These are phyloP conservation scores for Sphaeramia orbicularis DNA, from an alignment of 2,797 vertebrate genomes.

Conservation along the genomic window DNA sequence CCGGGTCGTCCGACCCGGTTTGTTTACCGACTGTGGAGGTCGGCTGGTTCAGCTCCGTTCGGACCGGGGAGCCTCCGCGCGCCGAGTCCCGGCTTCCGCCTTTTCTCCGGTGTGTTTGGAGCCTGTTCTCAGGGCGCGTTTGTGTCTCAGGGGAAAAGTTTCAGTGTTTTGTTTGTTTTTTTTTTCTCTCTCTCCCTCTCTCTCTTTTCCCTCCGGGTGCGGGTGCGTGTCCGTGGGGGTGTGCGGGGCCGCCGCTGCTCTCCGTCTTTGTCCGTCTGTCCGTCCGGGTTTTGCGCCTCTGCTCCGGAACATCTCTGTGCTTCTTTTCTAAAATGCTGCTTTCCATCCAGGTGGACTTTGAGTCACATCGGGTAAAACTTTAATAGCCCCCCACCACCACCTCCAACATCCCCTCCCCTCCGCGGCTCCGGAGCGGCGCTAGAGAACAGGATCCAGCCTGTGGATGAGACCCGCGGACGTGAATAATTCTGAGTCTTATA, in stretches of 20 bases:
- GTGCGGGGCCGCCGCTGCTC: slow-evolving; percentile 63
- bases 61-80: slow-evolving; percentile 18
- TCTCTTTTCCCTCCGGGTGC: not conserved
- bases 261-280: slow-evolving; percentile 45
- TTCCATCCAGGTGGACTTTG: slow-evolving; percentile 49
- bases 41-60: slow-evolving; percentile 23
- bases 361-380: slow-evolving; percentile 62
- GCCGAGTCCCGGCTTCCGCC: slow-evolving; percentile 41
- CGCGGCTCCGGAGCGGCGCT: slow-evolving; percentile 10
- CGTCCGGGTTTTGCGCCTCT: not conserved
- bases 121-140: slow-evolving; percentile 36
- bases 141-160: slow-evolving; percentile 54
- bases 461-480: slow-evolving; percentile 8
- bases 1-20: slow-evolving; percentile 43
- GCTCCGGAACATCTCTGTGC: not conserved
- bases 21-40: slow-evolving; percentile 61
- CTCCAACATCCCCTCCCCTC: too few relatives aligned
- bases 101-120: not conserved
- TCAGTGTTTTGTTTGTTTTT: slow-evolving; percentile 9
- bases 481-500: slow-evolving; percentile 18
- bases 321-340: slow-evolving; percentile 7
- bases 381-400: slow-evolving; percentile 44
- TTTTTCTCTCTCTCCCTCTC: slow-evolving; percentile 26
- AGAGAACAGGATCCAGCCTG: not conserved
- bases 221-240: slow-evolving; percentile 52